Base-by-base conservation (phyloP, 2,113 vertebrate species). In the Pelobates fuscus region DNA sequence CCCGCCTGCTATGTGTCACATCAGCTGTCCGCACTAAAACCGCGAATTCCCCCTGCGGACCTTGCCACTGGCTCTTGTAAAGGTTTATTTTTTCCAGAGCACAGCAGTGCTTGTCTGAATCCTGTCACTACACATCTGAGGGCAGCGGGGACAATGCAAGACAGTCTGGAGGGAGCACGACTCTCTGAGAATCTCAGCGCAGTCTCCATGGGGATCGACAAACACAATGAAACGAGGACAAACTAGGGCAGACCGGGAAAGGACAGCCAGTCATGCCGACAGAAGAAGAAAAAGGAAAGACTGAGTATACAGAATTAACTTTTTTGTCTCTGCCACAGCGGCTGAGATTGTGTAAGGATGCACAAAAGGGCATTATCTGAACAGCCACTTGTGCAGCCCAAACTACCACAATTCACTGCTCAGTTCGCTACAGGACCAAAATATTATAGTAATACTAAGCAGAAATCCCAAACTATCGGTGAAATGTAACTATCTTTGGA, bases 71-170 rank as follows among this genome's bases (percentile, higher is more conserved):
- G 8, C 21, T 15, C 62, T 65, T 43, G 32, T 24, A 65, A 23
- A 43, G 37, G 30, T 65, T 65, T 64, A 32, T 24, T 64, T 55
- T 10, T 64, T 64, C 32, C 23, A 23, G n/a, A 64, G 32, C 62
- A 14, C 62, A 64, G 62, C 30, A 23, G 32, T 41, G 14, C 32
- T 41, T 43, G 62, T 43, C 62, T 21, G 62, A 64, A 5, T 65
- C 62, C 62, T 65, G 62, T 44, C 62, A 65, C 37, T 65, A 44
- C 62, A 43, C 32, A 65, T 65, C 62, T 43, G 20, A 65, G 62
- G 62, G 32, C 62, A 65, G 32, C 32, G 14, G 30, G 62, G 37
- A 65, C 32, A 65, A 65, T 65, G 43, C 20, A 29, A 65, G 62
- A 15, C 32, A 24, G 62, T 43, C 62, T 44, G 5, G 24, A 30